These are phyloP conservation scores for Thumatha senex DNA, from an alignment of 2,888 invertebrate genomes.

Conservation along the genomic window DNA sequence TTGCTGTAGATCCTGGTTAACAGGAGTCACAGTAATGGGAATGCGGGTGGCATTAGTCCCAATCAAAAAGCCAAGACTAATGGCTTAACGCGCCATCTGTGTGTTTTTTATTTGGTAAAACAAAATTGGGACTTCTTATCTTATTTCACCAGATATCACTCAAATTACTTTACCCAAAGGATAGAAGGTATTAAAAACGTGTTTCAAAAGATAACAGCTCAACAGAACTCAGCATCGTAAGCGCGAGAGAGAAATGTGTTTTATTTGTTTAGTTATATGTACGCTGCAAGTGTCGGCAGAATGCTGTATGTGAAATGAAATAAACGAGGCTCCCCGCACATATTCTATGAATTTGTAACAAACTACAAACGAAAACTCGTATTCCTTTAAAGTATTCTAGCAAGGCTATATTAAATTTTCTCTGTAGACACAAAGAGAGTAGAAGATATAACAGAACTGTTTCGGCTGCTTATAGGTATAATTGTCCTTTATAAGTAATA, in stretches of 20 bases:
- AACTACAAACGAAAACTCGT: constrained; percentile 16
- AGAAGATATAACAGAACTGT: background rate
- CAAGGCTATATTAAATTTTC: constrained; percentile 23
- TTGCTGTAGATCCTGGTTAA: no score
- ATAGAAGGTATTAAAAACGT: background rate
- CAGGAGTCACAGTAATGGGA: no score
- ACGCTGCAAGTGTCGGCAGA: constrained; percentile 1
- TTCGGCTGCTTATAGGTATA: constrained; percentile 11
- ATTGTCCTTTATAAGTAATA: no score
- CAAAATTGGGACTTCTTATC: no score
- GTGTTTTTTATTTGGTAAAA: no score
- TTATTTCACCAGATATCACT: no score
- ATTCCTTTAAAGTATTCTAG: constrained; percentile 17
- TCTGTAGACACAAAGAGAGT: background rate
- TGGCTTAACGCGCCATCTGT: no score
- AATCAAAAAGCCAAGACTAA: no score
- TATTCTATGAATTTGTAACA: constrained; percentile 16
- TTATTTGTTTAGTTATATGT: background rate
- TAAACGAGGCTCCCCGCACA: constrained; percentile 7
- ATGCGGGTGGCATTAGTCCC: no score
- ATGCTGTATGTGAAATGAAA: constrained; percentile 5
- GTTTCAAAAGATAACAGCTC: background rate
- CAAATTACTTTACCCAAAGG: no score
- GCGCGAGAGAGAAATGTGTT: background rate
- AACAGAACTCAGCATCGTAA: background rate